These are phyloP conservation scores for Druceiella hillmani DNA, from an alignment of 2,888 invertebrate species.

Conservation along the genomic window DNA sequence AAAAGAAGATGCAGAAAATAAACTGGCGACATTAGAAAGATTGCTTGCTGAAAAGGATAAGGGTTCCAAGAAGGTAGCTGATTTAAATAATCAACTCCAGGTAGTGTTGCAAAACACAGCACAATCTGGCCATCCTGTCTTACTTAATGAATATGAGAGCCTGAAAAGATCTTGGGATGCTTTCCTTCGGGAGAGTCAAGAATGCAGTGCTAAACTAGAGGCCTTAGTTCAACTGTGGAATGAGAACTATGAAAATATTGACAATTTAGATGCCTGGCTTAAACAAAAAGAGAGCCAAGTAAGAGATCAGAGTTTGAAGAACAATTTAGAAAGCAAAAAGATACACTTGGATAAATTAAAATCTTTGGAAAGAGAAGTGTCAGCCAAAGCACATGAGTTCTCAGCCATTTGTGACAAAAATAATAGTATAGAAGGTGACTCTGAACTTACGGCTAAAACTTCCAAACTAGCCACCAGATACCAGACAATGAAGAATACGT, in stretches of 20 bases:
- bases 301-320: constrained; percentile 85
- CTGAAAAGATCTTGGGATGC: constrained; percentile 70
- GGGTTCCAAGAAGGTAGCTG: constrained; percentile 64
- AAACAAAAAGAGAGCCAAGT: constrained; percentile 79
- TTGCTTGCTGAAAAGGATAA: constrained; percentile 66
- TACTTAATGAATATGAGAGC: constrained; percentile 69
- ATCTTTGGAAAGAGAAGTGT: constrained; percentile 64
- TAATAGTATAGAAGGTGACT: constrained; percentile 67
- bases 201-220: constrained; percentile 66
- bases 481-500: constrained; percentile 72
- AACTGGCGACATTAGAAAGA: constrained; percentile 69
- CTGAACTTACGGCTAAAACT: constrained; percentile 66
- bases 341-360: constrained; percentile 73
- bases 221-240: constrained; percentile 76
- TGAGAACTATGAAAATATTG: constrained; percentile 72
- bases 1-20: constrained; percentile 71
- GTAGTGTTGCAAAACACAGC: constrained; percentile 73
- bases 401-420: constrained; percentile 61
- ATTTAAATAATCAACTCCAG: constrained; percentile 65
- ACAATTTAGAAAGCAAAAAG: constrained; percentile 76
- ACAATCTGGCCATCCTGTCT: constrained; percentile 65
- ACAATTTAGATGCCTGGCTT: constrained; percentile 77
- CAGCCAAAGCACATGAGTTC: constrained; percentile 62
- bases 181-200: constrained; percentile 65
- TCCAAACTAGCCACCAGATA: constrained; percentile 77